Base-by-base conservation (phyloP, 2,888 invertebrate species). In the Stenodera caucasica region DNA sequence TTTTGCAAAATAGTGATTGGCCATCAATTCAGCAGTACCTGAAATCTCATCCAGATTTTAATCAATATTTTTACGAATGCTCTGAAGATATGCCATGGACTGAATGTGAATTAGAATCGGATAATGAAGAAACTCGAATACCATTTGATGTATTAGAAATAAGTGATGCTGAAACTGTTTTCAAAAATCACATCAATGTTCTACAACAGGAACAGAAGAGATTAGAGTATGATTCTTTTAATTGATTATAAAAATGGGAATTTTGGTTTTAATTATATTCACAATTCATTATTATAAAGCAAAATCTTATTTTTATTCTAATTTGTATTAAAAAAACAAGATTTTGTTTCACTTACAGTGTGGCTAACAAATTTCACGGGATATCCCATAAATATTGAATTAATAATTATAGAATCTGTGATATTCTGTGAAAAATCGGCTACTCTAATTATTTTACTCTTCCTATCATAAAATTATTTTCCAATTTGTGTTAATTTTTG, bases 131-230 rank as follows among this genome's bases (percentile, higher is more conserved):
- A 75, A 83, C 86, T 26, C 88, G 96, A 75, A 94, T 98, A 76
- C 97, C 97, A 0, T 93, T 92, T 79, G 96, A 96, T 79, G 90
- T 97, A 60, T 82, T 98, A 60, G 94, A 94, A 75, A 91, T 94
- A 0, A 88, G 90, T 55, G 96, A 97, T 78, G 96, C 96, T 0
- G 96, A 96, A 76, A 90, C 90, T 4, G 92, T 94, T 15, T 98
- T 94, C 81, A 91, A 93, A 76, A 94, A 94, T 72, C 95, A 92
- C 80, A 86, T 96, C 57, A 95, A 94, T 77, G 91, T 92, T 60
- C 85, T 98, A 60, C 94, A 96, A 76, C 93, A 93, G 76, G 95
- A 96, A 78, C 92, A 95, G 75, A 91, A 94, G 76, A 89, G 94
- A 79, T 86, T 92, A 76, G 96, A 96, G 94, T 96, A 81, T 63